phyloP scores from a whole-genome alignment of 1,140 invertebrate species.

The Aradophagus sp. region DNA sequence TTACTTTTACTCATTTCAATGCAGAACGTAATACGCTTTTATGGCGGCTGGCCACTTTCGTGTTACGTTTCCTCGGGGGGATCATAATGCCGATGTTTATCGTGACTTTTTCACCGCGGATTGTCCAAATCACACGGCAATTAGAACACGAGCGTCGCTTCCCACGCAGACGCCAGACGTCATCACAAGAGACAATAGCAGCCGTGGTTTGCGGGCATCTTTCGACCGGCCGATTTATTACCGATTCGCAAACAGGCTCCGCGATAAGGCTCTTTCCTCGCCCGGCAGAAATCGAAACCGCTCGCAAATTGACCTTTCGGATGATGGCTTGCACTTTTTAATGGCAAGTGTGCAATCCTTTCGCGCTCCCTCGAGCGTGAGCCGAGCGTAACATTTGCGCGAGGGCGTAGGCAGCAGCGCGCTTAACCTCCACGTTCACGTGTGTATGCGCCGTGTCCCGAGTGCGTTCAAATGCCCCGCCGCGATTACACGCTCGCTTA shows the following conservation, averaged over 20 bases:
- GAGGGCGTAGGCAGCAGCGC: constrained; percentile 64
- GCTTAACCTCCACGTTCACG: constrained; percentile 45
- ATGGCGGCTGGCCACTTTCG: constrained; percentile 20
- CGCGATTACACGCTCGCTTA: constrained; percentile 65
- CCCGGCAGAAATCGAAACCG: constrained; percentile 50
- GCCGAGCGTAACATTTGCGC: constrained; percentile 70
- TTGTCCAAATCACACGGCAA: constrained; percentile 1
- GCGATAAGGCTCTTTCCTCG: constrained; percentile 5
- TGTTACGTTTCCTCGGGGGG: constrained; percentile 24
- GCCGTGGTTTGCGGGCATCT: too few species aligned
- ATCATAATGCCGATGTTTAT: constrained; percentile 22
- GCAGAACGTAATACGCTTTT: constrained; percentile 12
- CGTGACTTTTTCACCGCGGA: neutral
- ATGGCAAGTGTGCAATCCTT: constrained; percentile 62
- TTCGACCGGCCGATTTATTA: too few species aligned
- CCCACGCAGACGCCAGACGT: neutral
- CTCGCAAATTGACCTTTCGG: constrained; percentile 54
- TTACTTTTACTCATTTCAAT: constrained; percentile 27
- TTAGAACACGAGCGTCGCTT: constrained; percentile 7
- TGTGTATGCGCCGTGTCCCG: constrained; percentile 10
- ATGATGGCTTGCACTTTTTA: constrained; percentile 57
- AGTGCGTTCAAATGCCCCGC: constrained; percentile 16
- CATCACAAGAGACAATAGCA: too few species aligned
- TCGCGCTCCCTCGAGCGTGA: constrained; percentile 65
- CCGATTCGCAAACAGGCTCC: too few species aligned